Conservation (phyloP, 2,113 vertebrate genomes). For the Gopherus flavomarginatus region DNA sequence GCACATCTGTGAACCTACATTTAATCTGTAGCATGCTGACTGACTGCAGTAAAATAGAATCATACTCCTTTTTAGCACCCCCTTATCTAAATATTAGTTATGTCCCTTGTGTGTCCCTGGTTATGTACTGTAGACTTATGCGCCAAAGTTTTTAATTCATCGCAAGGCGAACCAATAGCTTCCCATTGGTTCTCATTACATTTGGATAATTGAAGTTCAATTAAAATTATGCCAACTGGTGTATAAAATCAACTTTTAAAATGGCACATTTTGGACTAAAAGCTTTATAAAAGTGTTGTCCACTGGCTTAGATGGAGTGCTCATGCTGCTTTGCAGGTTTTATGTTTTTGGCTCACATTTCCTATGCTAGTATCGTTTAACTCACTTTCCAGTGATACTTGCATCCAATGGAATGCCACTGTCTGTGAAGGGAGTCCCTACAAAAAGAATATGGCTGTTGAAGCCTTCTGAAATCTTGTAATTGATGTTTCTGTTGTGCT, state of each 20-base stretch:
- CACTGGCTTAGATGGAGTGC: background rate
- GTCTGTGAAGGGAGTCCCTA: background rate
- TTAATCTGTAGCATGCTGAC: background rate
- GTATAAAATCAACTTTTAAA: background rate
- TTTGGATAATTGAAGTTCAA: background rate
- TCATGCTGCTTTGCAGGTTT: background rate
- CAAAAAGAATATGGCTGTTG: background rate
- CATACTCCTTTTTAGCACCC: background rate
- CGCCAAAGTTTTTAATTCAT: background rate
- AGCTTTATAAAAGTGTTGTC: background rate
- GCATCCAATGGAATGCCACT: background rate
- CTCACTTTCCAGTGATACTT: background rate
- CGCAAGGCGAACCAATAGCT: background rate
- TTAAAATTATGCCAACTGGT: background rate
- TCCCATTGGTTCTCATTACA: background rate
- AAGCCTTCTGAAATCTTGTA: background rate
- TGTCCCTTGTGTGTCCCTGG: background rate
- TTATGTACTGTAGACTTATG: background rate
- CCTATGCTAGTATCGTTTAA: background rate
- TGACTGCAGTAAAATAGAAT: background rate
- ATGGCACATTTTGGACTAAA: background rate
- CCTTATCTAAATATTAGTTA: background rate
- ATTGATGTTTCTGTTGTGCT: background rate
- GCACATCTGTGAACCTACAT: background rate
- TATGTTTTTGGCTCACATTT: background rate